Percentiles rank a stretch among this genome's conserved stretches.
Conservation (phyloP, 2,797 vertebrate species). For the Lophius americanus region DNA sequence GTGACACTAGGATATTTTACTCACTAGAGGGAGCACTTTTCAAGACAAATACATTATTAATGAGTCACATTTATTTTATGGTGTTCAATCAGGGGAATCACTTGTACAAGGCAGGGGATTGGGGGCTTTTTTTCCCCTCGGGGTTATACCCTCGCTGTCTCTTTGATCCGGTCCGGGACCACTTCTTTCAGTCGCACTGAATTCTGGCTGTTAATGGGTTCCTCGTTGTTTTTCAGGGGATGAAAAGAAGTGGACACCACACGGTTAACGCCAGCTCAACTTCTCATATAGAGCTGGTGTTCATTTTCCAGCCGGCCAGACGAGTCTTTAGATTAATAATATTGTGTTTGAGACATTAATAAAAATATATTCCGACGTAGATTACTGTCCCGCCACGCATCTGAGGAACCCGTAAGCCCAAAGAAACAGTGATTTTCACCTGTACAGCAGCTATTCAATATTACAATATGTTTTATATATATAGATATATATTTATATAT, state of each 20-base stretch:
- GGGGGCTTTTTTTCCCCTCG: too few relatives aligned
- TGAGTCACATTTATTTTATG: too few relatives aligned
- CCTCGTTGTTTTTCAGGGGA: too few relatives aligned
- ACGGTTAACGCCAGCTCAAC: conserved; percentile 22
- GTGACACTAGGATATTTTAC: too few relatives aligned
- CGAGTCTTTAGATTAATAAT: conserved; percentile 31
- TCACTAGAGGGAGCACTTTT: too few relatives aligned
- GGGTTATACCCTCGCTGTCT: too few relatives aligned
- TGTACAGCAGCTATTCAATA: conserved; percentile 27
- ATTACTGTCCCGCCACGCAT: conserved; percentile 26
- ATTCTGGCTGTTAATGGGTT: too few relatives aligned
- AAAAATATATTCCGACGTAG: conserved; percentile 47
- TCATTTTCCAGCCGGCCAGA: conserved; percentile 28
- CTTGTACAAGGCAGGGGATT: too few relatives aligned
- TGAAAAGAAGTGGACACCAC: conserved; percentile 7
- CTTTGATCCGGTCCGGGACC: too few relatives aligned
- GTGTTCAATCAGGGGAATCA: too few relatives aligned
- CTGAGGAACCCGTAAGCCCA: conserved; percentile 7
- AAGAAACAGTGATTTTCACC: conserved; percentile 37
- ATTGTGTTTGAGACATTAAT: conserved; percentile 38
- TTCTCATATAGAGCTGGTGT: conserved; percentile 12
- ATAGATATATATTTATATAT: conserved; percentile 35
- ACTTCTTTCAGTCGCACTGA: too few relatives aligned
- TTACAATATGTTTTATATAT: conserved; percentile 37
- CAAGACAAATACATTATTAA: too few relatives aligned